These are phyloP conservation scores for Chrysemys picta DNA, from an alignment of 2,113 vertebrate species.

Conservation along the genomic window DNA sequence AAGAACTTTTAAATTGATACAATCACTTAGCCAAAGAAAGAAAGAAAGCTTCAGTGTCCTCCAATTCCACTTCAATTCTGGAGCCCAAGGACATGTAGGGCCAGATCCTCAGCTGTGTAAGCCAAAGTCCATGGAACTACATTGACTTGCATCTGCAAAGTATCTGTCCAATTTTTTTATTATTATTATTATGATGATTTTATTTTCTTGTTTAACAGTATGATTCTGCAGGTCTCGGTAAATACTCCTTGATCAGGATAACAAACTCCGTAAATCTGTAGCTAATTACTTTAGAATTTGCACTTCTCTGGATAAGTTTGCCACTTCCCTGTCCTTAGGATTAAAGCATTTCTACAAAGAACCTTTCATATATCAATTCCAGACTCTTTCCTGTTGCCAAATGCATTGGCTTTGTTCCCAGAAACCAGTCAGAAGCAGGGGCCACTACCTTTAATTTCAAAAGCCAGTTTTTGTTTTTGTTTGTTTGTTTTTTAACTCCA, in stretches of 20 bases:
- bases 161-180: neutral
- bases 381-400: neutral
- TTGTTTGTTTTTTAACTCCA: neutral
- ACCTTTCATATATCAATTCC: neutral
- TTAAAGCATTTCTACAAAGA: conserved; percentile 1
- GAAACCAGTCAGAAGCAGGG: neutral
- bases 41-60: neutral
- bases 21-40: neutral
- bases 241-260: neutral
- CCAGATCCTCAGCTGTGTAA: neutral
- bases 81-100: neutral
- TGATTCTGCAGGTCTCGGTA: neutral
- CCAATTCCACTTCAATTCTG: neutral
- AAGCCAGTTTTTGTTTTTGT: neutral
- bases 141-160: neutral
- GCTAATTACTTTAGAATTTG: neutral
- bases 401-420: neutral
- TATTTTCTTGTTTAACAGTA: neutral
- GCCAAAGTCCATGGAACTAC: neutral
- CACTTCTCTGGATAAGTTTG: neutral
- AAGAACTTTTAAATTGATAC: neutral
- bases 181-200: neutral
- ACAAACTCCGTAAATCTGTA: neutral
- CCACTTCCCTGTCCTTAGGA: neutral
- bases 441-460: neutral